Percentiles rank a stretch among this genome's conserved stretches.
Conservation (phyloP, 2,113 vertebrate species). For the Ciconia stormi region DNA sequence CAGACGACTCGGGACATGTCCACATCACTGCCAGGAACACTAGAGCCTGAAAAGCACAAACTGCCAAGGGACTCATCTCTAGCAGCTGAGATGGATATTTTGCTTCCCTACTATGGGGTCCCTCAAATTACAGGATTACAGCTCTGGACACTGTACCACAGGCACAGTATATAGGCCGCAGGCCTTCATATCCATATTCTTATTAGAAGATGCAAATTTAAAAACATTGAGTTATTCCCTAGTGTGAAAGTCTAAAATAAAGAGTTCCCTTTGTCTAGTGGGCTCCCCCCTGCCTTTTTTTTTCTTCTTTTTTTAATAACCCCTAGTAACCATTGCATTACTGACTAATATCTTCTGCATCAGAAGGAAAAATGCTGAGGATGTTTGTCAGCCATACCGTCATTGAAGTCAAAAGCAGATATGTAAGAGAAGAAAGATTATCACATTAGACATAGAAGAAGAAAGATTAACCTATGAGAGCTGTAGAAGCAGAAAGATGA, state of each 20-base stretch:
- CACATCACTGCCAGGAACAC: background rate
- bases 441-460: constrained; percentile 52
- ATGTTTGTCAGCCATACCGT: constrained; percentile 56
- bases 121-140: background rate
- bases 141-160: background rate
- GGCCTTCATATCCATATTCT: background rate
- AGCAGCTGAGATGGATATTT: background rate
- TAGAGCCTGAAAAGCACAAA: background rate
- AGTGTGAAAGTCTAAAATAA: background rate
- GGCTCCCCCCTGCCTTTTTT: background rate
- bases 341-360: constrained; percentile 39
- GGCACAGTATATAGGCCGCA: background rate
- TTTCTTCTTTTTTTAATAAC: background rate
- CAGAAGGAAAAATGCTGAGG: constrained; percentile 18
- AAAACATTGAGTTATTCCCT: background rate
- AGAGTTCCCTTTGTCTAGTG: background rate
- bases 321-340: constrained; percentile 1
- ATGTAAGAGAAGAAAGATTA: constrained; percentile 67
- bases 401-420: constrained; percentile 53
- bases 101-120: background rate
- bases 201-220: background rate
- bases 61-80: background rate
- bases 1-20: background rate
- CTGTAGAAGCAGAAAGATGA: constrained; percentile 60
- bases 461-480: constrained; percentile 62